Conservation (phyloP, 2,113 vertebrate species). For the Pteruthius melanotis region DNA sequence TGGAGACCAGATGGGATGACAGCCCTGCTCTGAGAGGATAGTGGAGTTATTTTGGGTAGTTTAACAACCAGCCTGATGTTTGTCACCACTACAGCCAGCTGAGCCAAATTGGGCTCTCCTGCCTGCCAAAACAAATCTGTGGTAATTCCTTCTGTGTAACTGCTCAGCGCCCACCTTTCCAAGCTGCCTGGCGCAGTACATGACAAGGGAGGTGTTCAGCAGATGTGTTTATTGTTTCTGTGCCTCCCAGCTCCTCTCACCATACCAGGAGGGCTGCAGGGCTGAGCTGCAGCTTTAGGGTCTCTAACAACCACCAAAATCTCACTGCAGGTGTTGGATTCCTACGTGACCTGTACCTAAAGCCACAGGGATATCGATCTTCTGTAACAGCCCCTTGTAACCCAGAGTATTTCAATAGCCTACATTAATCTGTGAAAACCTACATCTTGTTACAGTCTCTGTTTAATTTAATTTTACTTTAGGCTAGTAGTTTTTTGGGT, state of each 20-base stretch:
- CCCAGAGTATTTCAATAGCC: neutral
- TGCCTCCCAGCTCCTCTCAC: neutral
- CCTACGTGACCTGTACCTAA: neutral
- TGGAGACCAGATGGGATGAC: neutral
- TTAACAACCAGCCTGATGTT: neutral
- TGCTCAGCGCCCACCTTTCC: neutral
- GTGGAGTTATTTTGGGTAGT: neutral
- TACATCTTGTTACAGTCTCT: neutral
- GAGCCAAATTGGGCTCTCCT: neutral
- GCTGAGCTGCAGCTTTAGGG: neutral
- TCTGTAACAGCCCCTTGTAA: neutral
- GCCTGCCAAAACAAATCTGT: neutral
- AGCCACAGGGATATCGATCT: neutral
- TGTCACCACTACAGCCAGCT: neutral
- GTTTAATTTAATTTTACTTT: constrained; percentile 39
- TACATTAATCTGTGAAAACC: neutral
- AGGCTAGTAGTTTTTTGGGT: neutral
- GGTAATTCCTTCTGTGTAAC: neutral
- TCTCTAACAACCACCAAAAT: neutral
- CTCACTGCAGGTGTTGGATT: neutral
- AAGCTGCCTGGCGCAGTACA: neutral
- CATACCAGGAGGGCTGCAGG: neutral
- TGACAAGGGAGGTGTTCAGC: neutral
- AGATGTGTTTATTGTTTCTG: neutral
- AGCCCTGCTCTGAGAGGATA: neutral